A percentile compares a stretch with the other conserved stretches of the same genome.
These are phyloP conservation scores for Knipowitschia caucasica DNA, from an alignment of 2,797 vertebrate genomes.

Conservation along the genomic window DNA sequence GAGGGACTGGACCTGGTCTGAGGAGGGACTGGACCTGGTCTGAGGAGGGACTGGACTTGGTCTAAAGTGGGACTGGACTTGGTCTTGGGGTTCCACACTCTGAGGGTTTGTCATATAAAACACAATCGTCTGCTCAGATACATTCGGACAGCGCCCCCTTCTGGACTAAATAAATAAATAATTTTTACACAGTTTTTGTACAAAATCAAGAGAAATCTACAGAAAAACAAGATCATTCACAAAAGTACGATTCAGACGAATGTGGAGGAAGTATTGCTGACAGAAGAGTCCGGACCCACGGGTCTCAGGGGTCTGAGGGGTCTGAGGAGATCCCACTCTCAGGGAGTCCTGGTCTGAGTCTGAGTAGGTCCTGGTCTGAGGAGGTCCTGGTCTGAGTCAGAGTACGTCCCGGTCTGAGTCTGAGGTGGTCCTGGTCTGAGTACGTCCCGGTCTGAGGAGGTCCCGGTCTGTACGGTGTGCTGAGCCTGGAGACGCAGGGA, in stretches of 20 bases:
- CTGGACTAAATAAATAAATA: slow-evolving; percentile 75
- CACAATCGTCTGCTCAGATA: slow-evolving; percentile 61
- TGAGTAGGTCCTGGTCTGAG: slow-evolving; percentile 29
- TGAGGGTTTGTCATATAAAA: slow-evolving; percentile 47
- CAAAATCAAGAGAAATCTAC: slow-evolving; percentile 63
- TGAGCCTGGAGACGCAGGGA: slow-evolving; percentile 44
- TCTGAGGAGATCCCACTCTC: slow-evolving; percentile 52
- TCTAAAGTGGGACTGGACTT: slow-evolving; percentile 22
- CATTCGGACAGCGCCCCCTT: slow-evolving; percentile 64
- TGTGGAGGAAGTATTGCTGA: slow-evolving; percentile 82
- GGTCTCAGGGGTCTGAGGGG: slow-evolving; percentile 36
- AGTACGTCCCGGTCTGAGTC: no score
- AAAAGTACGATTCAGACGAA: slow-evolving; percentile 71
- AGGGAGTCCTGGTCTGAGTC: no score
- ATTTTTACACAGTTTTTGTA: slow-evolving; percentile 66
- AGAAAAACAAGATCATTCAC: slow-evolving; percentile 68
- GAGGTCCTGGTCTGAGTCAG: slow-evolving; percentile 26
- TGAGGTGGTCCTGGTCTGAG: slow-evolving; percentile 27
- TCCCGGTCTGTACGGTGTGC: slow-evolving; percentile 45
- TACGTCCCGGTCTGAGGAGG: no score
- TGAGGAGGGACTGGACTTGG: slow-evolving; percentile 36
- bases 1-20: no score
- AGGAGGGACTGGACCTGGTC: no score
- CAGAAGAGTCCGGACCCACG: slow-evolving; percentile 55
- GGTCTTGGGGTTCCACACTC: slow-evolving; percentile 40